Evolutionary conservation across 1,140 invertebrate genomes (phyloP).

Genomic region (Drosophila lacteicornis): DNA sequence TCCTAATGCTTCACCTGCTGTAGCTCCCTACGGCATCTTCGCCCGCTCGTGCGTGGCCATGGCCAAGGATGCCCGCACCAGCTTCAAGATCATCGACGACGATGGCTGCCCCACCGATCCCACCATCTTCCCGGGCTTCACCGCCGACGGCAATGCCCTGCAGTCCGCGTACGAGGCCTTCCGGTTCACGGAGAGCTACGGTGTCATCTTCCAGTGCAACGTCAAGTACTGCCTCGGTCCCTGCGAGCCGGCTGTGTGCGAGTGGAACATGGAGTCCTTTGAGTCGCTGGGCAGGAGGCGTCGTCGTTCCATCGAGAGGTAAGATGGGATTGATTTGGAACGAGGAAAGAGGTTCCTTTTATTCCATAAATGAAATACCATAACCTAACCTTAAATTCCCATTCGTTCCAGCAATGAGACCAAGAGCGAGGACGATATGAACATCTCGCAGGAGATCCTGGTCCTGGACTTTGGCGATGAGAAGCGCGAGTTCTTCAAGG

Average conservation of each 20-base stretch:
- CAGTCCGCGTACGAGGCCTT: conserved; percentile 97
- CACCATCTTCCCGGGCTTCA: conserved; percentile 96
- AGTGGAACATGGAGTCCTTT: conserved; percentile 94
- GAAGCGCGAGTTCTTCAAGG: conserved; percentile 92
- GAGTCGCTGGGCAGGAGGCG: conserved; percentile 96
- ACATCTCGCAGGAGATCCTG: conserved; percentile 96
- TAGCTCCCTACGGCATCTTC: conserved; percentile 97
- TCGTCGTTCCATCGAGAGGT: conserved; percentile 89
- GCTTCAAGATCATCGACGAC: conserved; percentile 98
- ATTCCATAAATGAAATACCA: background rate
- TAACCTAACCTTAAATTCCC: background rate
- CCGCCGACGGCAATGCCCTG: conserved; percentile 93
- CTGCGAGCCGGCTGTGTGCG: conserved; percentile 95
- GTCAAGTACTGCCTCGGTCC: conserved; percentile 98
- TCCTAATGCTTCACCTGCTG: no score
- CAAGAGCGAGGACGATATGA: conserved; percentile 94
- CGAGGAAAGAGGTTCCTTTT: background rate
- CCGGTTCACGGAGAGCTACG: conserved; percentile 97
- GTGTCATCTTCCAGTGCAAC: conserved; percentile 98
- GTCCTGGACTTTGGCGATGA: conserved; percentile 96
- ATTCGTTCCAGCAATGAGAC: conserved; percentile 85
- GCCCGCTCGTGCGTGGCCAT: conserved; percentile 97
- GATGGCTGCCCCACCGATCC: conserved; percentile 97
- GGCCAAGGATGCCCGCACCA: conserved; percentile 98
- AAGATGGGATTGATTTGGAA: conserved; percentile 13